Conservation (phyloP, 2,888 invertebrate species). For the Gisinianus flammeolus region DNA sequence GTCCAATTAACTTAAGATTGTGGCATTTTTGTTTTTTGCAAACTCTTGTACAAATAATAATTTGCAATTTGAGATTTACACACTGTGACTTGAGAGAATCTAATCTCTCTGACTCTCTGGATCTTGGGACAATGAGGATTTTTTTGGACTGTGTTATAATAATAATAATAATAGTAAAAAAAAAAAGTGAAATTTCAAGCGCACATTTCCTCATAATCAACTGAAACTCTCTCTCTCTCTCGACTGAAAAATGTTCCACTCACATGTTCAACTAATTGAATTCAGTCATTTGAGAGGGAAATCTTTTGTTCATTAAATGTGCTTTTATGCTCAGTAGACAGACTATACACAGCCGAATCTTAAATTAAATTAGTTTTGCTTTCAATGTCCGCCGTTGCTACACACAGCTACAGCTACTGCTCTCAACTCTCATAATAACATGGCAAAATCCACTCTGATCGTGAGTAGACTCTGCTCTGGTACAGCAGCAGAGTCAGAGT, state of each 20-base stretch:
- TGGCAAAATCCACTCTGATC: neutral
- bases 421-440: too few species aligned
- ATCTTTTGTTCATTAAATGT: constrained; percentile 5
- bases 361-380: constrained; percentile 14
- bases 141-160: too few species aligned
- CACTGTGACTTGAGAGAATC: too few species aligned
- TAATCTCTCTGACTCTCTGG: too few species aligned
- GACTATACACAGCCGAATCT: neutral
- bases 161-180: too few species aligned
- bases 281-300: constrained; percentile 9
- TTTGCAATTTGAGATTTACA: neutral
- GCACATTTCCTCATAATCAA: too few species aligned
- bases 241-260: neutral
- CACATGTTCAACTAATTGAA: constrained; percentile 3
- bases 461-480: neutral
- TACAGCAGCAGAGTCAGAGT: too few species aligned
- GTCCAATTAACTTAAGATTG: neutral
- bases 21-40: too few species aligned
- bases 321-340: constrained; percentile 7
- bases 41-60: neutral
- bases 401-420: neutral
- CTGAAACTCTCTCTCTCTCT: constrained; percentile 6
- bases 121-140: too few species aligned
- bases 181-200: too few species aligned
- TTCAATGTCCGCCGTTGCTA: neutral